Conservation (phyloP, 2,113 vertebrate species). For the Python bivittatus region DNA sequence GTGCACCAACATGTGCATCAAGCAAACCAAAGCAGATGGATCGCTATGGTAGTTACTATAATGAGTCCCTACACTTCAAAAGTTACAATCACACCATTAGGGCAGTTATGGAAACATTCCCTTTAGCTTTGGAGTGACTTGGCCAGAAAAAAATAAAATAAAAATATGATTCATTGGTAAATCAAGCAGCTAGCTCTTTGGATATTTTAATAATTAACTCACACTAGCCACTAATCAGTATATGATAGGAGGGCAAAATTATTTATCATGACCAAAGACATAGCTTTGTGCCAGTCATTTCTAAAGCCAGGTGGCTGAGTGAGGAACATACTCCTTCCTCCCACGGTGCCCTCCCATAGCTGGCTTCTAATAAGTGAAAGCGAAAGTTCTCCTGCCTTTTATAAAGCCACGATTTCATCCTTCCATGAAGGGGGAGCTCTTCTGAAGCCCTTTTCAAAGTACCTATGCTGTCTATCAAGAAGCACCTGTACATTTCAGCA, state of each 20-base stretch:
- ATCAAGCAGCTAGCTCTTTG: too few relatives aligned
- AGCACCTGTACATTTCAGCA: not conserved
- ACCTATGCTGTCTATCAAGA: not conserved
- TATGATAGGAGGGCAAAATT: not conserved
- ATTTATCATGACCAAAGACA: not conserved
- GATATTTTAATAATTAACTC: too few relatives aligned
- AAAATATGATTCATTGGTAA: too few relatives aligned
- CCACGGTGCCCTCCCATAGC: not conserved
- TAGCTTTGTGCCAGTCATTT: not conserved
- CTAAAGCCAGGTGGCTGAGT: not conserved
- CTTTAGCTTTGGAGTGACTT: not conserved
- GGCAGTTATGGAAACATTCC: not conserved
- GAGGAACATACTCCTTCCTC: too few relatives aligned
- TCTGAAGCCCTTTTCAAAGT: not conserved
- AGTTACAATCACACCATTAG: not conserved
- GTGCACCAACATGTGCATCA: too few relatives aligned
- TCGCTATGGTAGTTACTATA: not conserved
- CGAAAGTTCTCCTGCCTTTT: not conserved
- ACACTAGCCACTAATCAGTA: too few relatives aligned
- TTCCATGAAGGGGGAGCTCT: not conserved
- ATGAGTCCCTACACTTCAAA: not conserved
- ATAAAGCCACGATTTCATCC: not conserved
- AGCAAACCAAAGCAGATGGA: too few relatives aligned
- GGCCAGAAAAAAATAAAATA: not conserved
- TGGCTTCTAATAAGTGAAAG: not conserved